phyloP scores from a whole-genome alignment of 2,113 vertebrate species.

The Pterocles burchelli region DNA sequence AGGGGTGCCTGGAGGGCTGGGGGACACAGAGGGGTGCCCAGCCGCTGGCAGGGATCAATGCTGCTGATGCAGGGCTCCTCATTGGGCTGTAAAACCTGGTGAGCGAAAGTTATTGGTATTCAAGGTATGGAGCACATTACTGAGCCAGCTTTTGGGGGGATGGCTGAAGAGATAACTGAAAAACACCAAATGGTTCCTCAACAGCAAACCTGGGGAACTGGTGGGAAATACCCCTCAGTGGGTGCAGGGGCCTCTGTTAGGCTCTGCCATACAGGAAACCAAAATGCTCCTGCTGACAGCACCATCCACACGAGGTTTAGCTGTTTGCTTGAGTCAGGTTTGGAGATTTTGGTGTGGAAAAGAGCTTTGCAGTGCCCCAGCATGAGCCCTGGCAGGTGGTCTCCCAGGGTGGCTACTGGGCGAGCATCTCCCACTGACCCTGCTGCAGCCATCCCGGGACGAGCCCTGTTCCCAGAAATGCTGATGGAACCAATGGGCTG shows the following conservation, averaged over 20 bases:
- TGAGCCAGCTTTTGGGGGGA: fast-evolving
- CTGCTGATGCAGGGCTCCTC: background rate
- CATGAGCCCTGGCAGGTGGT: background rate
- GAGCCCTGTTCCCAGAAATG: background rate
- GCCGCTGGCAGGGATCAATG: background rate
- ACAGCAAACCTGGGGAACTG: background rate
- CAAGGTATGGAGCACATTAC: background rate
- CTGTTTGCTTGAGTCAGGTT: background rate
- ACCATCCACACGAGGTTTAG: fast-evolving
- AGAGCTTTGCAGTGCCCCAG: background rate
- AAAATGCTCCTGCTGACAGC: background rate
- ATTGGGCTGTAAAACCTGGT: background rate
- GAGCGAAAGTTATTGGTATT: background rate
- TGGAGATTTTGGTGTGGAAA: background rate
- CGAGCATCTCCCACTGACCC: background rate
- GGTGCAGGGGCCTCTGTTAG: background rate
- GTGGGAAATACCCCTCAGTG: background rate
- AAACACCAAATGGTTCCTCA: background rate
- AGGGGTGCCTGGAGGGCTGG: background rate
- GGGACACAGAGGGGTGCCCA: fast-evolving
- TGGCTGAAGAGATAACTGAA: background rate
- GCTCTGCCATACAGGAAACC: background rate
- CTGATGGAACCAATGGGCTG: background rate
- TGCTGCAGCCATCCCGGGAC: background rate
- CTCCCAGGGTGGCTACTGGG: background rate